Conservation (phyloP, 64 coral and sea anemone species). For the Montipora sp. region DNA sequence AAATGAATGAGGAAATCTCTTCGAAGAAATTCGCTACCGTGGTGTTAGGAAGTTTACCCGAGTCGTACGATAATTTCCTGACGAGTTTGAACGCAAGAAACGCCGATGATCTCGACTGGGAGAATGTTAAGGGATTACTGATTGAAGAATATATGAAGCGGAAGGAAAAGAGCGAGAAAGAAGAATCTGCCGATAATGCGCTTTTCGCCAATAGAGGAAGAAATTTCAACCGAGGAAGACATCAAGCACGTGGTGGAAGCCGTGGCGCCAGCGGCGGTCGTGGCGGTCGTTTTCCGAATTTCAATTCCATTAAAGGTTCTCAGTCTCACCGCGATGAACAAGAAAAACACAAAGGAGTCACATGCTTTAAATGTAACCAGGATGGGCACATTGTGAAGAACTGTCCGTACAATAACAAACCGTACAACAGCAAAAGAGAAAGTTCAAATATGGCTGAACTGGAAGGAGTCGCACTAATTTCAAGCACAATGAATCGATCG, state of each 20-base stretch:
- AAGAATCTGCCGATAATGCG: too few relatives aligned
- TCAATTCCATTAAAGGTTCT: background rate
- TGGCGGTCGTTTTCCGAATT: background rate
- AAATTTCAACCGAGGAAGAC: conserved; percentile 16
- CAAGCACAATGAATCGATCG: conserved; percentile 49
- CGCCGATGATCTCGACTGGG: too few relatives aligned
- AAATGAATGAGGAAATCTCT: too few relatives aligned
- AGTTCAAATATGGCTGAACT: conserved; percentile 68
- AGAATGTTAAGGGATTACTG: too few relatives aligned
- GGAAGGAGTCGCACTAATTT: conserved; percentile 78
- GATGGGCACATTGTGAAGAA: conserved; percentile 67
- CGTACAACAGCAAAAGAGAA: conserved; percentile 43
- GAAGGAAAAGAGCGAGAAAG: too few relatives aligned
- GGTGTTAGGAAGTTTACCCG: too few relatives aligned
- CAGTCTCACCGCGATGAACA: background rate
- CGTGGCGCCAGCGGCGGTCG: background rate
- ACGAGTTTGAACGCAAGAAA: too few relatives aligned
- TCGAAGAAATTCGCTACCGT: too few relatives aligned
- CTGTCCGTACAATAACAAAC: conserved; percentile 60
- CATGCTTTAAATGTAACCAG: conserved; percentile 59
- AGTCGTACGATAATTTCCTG: too few relatives aligned
- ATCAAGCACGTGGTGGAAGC: conserved; percentile 37
- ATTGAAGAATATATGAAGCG: too few relatives aligned
- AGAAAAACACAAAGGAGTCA: conserved; percentile 55
- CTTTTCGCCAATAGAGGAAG: too few relatives aligned